phyloP scores from a whole-genome alignment of 2,888 invertebrate species.

The Drosophila algonquin region DNA sequence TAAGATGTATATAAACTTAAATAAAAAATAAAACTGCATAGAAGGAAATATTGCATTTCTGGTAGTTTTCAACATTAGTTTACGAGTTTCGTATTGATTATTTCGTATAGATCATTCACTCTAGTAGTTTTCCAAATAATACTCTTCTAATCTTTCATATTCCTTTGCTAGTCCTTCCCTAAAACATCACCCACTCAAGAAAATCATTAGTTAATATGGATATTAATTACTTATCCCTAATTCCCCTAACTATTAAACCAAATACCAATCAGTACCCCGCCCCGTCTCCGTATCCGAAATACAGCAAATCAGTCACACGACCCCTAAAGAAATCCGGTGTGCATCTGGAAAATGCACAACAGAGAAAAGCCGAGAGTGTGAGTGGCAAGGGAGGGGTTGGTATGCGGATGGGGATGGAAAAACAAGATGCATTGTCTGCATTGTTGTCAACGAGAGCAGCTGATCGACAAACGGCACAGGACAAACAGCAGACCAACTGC shows the following conservation, averaged over 20 bases:
- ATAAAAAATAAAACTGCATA: too few relatives aligned
- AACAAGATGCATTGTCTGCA: slow-evolving; percentile 47
- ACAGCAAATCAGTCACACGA: slow-evolving; percentile 28
- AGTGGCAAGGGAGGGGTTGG: slow-evolving; percentile 19
- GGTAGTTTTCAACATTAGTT: too few relatives aligned
- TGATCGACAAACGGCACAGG: slow-evolving; percentile 56
- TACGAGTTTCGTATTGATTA: too few relatives aligned
- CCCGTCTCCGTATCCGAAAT: neutral
- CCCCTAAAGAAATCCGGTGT: slow-evolving; percentile 10
- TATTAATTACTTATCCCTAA: neutral
- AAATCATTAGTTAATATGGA: neutral
- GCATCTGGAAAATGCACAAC: slow-evolving; percentile 53
- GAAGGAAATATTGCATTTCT: too few relatives aligned
- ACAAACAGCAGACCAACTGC: slow-evolving; percentile 27
- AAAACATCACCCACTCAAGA: neutral
- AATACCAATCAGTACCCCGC: slow-evolving; percentile 37
- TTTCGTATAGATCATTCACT: too few relatives aligned
- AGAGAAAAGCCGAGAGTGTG: slow-evolving; percentile 39
- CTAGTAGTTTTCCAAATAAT: too few relatives aligned
- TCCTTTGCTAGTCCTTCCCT: neutral
- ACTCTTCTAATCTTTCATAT: neutral
- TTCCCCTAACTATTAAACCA: slow-evolving; percentile 12
- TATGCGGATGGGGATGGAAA: slow-evolving; percentile 24
- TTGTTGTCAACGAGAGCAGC: slow-evolving; percentile 68
- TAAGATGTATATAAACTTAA: too few relatives aligned